phyloP scores from a whole-genome alignment of 2,888 invertebrate species.

The Lamproptera curius region DNA sequence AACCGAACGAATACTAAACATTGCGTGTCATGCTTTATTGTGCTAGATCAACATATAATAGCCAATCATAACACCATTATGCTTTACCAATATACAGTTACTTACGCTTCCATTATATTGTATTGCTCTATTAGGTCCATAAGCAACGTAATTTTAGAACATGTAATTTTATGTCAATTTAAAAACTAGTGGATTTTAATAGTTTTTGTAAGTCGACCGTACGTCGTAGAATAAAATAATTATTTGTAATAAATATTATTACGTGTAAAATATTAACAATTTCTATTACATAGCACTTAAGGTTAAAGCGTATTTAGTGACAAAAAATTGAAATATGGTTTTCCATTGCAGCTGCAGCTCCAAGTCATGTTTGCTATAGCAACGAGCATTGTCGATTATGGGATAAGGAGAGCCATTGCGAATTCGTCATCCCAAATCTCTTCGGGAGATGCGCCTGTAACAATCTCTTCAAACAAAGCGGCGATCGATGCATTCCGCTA shows the following conservation, averaged over 20 bases:
- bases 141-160: no score
- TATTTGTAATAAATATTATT: constrained; percentile 28
- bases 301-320: no score
- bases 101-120: constrained; percentile 39
- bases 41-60: constrained; percentile 58
- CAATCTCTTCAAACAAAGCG: constrained; percentile 80
- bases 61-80: constrained; percentile 50
- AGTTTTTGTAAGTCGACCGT: no score
- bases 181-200: no score
- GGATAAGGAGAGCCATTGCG: constrained; percentile 90
- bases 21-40: constrained; percentile 31
- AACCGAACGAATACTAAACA: neutral
- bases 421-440: constrained; percentile 92
- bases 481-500: constrained; percentile 79
- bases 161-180: no score
- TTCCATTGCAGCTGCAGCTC: constrained; percentile 84
- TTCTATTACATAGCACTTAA: no score
- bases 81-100: constrained; percentile 45
- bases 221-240: no score
- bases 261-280: neutral
- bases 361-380: constrained; percentile 93
- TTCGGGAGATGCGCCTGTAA: constrained; percentile 93
- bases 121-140: constrained; percentile 35
- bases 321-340: no score
- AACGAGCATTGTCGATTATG: constrained; percentile 92